phyloP scores from a whole-genome alignment of 2,797 vertebrate species.

The Galago senegalensis region DNA sequence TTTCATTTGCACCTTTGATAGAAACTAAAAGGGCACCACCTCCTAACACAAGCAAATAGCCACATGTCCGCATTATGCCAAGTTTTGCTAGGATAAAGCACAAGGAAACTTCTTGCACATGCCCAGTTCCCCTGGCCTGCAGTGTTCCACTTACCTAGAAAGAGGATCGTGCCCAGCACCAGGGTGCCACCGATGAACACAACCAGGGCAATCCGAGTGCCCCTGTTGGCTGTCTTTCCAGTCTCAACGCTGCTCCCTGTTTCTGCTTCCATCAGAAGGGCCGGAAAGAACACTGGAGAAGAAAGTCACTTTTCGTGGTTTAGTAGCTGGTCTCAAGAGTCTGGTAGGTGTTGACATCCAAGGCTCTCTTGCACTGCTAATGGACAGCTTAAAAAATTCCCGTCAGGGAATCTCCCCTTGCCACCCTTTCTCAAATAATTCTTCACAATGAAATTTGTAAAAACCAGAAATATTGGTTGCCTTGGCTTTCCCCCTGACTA shows the following conservation, averaged over 20 bases:
- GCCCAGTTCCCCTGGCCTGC: conserved; percentile 16
- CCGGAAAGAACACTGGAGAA: conserved; percentile 37
- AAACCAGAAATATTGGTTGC: conserved; percentile 83
- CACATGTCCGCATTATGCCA: neutral
- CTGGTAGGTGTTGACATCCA: conserved; percentile 85
- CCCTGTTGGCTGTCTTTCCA: conserved; percentile 86
- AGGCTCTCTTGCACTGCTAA: conserved; percentile 82
- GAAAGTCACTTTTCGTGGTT: conserved; percentile 80
- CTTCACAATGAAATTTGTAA: conserved; percentile 81
- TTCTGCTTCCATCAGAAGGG: conserved; percentile 89
- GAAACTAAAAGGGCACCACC: conserved; percentile 14
- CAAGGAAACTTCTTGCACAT: neutral
- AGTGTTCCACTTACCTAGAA: conserved; percentile 88
- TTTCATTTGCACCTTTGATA: conserved; percentile 39
- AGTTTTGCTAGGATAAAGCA: conserved; percentile 30
- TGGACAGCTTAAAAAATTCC: conserved; percentile 85
- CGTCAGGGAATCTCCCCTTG: conserved; percentile 81
- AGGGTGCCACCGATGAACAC: conserved; percentile 90
- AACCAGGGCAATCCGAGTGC: conserved; percentile 92
- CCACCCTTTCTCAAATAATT: conserved; percentile 79
- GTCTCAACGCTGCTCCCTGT: conserved; percentile 76
- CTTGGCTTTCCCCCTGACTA: conserved; percentile 83
- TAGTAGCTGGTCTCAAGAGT: conserved; percentile 76
- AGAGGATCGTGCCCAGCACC: conserved; percentile 86
- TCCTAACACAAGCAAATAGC: neutral